Evolutionary conservation across 2,113 vertebrate species (phyloP).

Genomic region (Athene noctua): DNA sequence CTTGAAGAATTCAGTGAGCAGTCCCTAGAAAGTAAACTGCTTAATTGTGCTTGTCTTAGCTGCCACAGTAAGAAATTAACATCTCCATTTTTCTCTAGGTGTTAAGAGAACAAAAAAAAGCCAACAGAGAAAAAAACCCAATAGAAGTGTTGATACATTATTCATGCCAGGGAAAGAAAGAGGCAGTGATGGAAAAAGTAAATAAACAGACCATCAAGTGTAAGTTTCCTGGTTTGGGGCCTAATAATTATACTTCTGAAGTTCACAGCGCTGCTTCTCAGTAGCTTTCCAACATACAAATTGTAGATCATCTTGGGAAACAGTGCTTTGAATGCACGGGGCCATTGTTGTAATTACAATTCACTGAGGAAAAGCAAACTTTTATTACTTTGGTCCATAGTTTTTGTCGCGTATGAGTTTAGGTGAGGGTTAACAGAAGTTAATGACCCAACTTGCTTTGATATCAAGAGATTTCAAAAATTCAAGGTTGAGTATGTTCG

Average conservation of each 20-base stretch:
- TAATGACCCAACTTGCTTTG: neutral
- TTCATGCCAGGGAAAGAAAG: neutral
- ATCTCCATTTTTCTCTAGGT: neutral
- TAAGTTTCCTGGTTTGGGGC: neutral
- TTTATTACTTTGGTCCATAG: neutral
- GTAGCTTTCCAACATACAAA: neutral
- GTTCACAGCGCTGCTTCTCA: neutral
- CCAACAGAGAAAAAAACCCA: neutral
- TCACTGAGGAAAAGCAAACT: neutral
- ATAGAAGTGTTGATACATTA: neutral
- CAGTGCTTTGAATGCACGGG: neutral
- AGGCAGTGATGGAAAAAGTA: neutral
- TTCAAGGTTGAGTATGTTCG: neutral
- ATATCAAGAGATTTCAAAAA: neutral
- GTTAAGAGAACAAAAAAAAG: neutral
- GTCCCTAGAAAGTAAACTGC: slow-evolving; percentile 24
- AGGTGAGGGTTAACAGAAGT: neutral
- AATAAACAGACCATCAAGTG: neutral
- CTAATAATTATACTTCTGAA: neutral
- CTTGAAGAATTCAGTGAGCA: slow-evolving; percentile 18
- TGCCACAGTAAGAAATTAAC: slow-evolving; percentile 14
- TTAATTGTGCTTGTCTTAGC: slow-evolving; percentile 44
- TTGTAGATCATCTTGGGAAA: neutral
- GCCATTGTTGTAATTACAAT: neutral
- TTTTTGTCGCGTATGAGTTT: neutral